Evolutionary conservation across 2,888 invertebrate species (phyloP), one percentile per base, ranked within the genome.

Genomic region (Lithosia quadra): DNA sequence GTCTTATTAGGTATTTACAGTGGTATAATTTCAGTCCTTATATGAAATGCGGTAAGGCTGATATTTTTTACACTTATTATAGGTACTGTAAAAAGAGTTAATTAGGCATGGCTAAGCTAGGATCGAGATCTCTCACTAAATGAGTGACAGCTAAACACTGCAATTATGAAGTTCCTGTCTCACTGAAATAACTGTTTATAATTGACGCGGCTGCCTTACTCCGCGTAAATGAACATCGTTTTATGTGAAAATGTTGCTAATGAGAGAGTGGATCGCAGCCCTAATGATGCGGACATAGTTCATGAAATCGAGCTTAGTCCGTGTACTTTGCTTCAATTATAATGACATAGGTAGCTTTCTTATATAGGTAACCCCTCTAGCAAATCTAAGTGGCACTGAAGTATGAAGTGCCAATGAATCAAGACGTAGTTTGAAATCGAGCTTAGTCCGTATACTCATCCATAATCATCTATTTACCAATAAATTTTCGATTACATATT

Each of bases 171-270:
- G 83, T 83, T 79, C 84, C 82, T 84, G 86, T 90, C 88, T 87
- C 89, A 90, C 89, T 90, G 88, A 91, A 90, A 91, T 93, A 93
- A 92, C 92, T 92, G 92, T 92, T 88, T 88, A 89, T 92, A 93
- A 93, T 93, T 93, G 90, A 87, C 81, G 87, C 87, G 87, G 88
- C 86, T 84, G 88, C 86, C 88, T 87, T 88, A 84, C 88, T 83
- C 85, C 80, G 87, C 87, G 88, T 90, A 91, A 90, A 88, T 87
- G 88, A 88, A 89, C 90, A 86, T 84, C 88, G 88, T 89, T 91
- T 91, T 91, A 92, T 92, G 91, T 91, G 92, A 92, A 90, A 91
- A 91, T 90, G 90, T 92, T 89, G 92, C 88, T 93, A 93, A 93
- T 93, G 91, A 91, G 88, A 73, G 86, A 86, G 86, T 83, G 89